phyloP scores from a whole-genome alignment of 1,140 invertebrate species.

The Nylanderia fulva region DNA sequence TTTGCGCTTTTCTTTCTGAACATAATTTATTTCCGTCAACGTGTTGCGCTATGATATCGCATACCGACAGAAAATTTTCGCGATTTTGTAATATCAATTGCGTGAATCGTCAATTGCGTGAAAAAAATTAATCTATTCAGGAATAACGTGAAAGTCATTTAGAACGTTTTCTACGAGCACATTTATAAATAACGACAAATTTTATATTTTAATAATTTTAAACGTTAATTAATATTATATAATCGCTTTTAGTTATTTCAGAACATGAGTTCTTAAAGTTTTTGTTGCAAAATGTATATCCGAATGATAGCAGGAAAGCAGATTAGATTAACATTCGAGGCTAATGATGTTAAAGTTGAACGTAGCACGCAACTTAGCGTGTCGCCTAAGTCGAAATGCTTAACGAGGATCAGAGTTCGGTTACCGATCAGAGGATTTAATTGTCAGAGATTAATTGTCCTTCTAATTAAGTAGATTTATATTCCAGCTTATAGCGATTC shows the following conservation, averaged over 20 bases:
- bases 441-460: constrained; percentile 25
- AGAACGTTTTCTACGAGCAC: not conserved
- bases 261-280: constrained; percentile 35
- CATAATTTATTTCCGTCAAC: constrained; percentile 26
- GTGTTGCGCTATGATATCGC: not conserved
- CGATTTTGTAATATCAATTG: not conserved
- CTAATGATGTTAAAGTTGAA: constrained; percentile 31
- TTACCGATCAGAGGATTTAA: constrained; percentile 61
- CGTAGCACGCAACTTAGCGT: constrained; percentile 67
- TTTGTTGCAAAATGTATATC: not conserved
- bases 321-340: constrained; percentile 34
- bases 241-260: not conserved
- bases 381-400: constrained; percentile 61
- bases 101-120: not conserved
- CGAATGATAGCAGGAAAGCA: constrained; percentile 20
- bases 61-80: not conserved
- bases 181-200: not conserved
- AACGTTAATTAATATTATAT: not conserved
- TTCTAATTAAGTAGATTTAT: not conserved
- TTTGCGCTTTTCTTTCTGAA: not conserved
- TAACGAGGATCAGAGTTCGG: constrained; percentile 60
- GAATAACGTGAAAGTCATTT: constrained; percentile 24
- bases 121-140: not conserved
- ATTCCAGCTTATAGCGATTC: no score
- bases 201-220: constrained; percentile 7